A percentile compares a stretch with the other conserved stretches of the same genome.
These are phyloP conservation scores for Pycnonotus jocosus DNA, from an alignment of 2,113 vertebrate genomes.

Conservation along the genomic window DNA sequence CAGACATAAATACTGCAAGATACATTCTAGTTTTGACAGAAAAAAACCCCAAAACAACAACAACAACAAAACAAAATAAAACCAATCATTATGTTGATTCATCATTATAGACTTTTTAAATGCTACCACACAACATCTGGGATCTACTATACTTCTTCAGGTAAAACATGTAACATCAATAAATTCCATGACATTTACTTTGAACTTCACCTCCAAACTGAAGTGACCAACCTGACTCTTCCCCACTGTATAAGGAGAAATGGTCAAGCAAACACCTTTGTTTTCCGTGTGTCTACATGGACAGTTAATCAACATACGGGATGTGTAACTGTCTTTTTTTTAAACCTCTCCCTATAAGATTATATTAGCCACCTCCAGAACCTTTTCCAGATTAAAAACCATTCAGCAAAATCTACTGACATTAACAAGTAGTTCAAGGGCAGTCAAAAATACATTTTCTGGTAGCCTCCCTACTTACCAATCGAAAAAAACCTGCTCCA, in stretches of 20 bases:
- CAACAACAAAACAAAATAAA: not conserved
- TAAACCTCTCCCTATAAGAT: not conserved
- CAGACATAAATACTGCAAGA: not conserved
- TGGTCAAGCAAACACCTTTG: not conserved
- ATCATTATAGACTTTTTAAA: not conserved
- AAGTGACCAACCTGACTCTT: not conserved
- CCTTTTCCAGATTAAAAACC: not conserved
- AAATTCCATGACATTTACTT: not conserved
- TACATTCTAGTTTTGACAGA: not conserved
- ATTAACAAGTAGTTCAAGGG: not conserved
- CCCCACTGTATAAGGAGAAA: not conserved
- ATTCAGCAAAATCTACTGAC: not conserved
- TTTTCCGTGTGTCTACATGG: rapidly evolving
- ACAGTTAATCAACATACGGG: not conserved
- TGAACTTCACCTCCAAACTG: not conserved
- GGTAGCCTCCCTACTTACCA: not conserved
- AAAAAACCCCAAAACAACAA: not conserved
- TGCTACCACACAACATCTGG: not conserved
- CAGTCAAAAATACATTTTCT: not conserved
- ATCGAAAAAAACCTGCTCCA: not conserved
- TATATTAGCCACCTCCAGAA: not conserved
- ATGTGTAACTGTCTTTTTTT: not conserved
- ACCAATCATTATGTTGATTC: not conserved
- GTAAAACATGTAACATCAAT: not conserved
- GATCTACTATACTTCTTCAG: not conserved